A percentile compares a stretch with the other conserved stretches of the same genome.
Evolutionary conservation across 92 coral and sea anemone genomes (phyloP).

Genomic region (Hydrozoanthus gracilis): DNA sequence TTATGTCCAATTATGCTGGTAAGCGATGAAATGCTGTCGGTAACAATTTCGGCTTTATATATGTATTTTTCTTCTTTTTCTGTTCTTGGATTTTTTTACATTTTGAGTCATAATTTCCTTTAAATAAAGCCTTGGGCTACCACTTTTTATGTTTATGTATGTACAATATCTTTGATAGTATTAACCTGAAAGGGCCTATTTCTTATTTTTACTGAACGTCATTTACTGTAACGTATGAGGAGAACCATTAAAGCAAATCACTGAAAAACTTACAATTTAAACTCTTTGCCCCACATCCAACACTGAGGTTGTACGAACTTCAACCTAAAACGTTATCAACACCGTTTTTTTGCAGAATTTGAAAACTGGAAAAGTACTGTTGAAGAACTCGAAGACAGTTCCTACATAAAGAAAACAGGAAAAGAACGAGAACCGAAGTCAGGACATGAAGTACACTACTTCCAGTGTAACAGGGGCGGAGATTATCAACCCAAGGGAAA

Average conservation of each 20-base stretch:
- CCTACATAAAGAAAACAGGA: constrained; percentile 29
- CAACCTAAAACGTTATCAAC: too few species aligned
- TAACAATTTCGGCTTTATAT: not conserved
- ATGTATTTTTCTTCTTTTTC: not conserved
- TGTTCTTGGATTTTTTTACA: not conserved
- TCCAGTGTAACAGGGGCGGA: constrained; percentile 50
- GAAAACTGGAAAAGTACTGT: too few species aligned
- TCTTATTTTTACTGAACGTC: not conserved
- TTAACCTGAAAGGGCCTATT: not conserved
- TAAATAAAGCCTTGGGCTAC: not conserved
- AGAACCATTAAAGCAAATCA: not conserved
- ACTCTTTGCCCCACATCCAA: too few species aligned
- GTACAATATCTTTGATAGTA: not conserved
- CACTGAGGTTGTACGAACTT: too few species aligned
- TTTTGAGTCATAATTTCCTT: not conserved
- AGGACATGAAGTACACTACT: too few species aligned
- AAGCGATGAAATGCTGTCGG: not conserved
- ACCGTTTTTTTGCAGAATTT: constrained; percentile 25
- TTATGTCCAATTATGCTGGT: constrained; percentile 45
- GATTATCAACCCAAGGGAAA: constrained; percentile 25
- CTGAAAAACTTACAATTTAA: too few species aligned
- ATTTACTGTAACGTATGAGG: not conserved
- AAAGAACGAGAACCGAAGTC: too few species aligned
- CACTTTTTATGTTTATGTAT: not conserved
- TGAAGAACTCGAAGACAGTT: constrained; percentile 23